Evolutionary conservation across 1,140 invertebrate species (phyloP).

Genomic region (Lamellibrachia luymesi): DNA sequence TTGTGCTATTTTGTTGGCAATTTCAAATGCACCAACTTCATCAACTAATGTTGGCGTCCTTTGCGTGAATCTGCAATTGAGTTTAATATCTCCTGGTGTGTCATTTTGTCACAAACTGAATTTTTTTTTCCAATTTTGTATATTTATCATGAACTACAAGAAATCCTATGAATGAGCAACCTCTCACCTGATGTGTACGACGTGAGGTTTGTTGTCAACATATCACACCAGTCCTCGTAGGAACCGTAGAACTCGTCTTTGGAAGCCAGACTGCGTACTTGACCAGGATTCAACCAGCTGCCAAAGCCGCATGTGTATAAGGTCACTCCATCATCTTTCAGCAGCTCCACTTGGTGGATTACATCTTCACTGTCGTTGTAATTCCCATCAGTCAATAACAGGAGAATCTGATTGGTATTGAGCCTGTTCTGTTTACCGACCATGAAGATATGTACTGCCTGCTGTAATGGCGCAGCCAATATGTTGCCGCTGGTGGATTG

Average conservation of each 20-base stretch:
- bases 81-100: no score
- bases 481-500: not conserved
- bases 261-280: not conserved
- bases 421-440: not conserved
- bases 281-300: not conserved
- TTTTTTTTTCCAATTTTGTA: no score
- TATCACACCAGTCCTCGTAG: not conserved
- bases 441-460: not conserved
- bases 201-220: not conserved
- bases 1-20: no score
- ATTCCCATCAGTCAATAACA: not conserved
- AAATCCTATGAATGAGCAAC: not conserved
- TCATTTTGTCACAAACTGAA: no score
- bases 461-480: not conserved
- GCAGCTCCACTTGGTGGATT: not conserved
- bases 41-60: no score
- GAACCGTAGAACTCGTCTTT: not conserved
- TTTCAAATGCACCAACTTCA: no score
- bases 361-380: not conserved
- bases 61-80: no score
- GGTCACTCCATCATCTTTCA: not conserved
- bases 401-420: not conserved
- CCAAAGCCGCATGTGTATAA: not conserved
- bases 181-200: not conserved
- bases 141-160: no score